Evolutionary conservation across 2,888 invertebrate species (phyloP), one percentile per base, ranked within the genome.

Genomic region (Andrena hattorfiana): DNA sequence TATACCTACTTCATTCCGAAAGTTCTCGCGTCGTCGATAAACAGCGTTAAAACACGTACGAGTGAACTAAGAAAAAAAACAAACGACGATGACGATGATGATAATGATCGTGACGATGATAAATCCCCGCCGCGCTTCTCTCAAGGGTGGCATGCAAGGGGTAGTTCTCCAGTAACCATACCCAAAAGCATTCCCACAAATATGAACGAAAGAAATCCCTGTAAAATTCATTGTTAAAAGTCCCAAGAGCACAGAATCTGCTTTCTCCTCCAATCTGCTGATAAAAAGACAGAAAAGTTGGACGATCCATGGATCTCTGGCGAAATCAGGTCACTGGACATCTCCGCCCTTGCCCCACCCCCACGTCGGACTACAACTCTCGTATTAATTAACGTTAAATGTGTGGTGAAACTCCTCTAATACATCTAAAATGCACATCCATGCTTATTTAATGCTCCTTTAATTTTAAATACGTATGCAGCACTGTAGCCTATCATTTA

Each of bases 371-470:
- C 70, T 81, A 74, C 70, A 70, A 89, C 66, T 68, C 74, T 84
- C 84, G 42, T 73, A 85, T 56, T 81, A 87, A 89, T 86, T 90
- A 90, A 85, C 85, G 73, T 85, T 90, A 90, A 90, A 83, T 74
- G 90, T 74, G 71, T 82, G 88, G 84, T 89, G 86, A 89, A 87
- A 84, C 85, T 90, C 83, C 84, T 89, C 90, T 90, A 90, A 90
- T 86, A 90, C 89, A 89, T 89, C 89, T 91, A 91, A 83, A 86
- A 90, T 90, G 91, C 88, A 91, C 91, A 91, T 87, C 87, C 90
- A 90, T 90, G 90, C 90, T 91, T 91, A 91, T 84, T 87, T 86
- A 87, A 90, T 91, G 90, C 85, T 90, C 87, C 87, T 81, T 89
- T 91, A 86, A 89, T 89, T 56, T 87, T 90, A 85, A 90, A 90